Evolutionary conservation across 2,888 invertebrate genomes (phyloP).

Genomic region (Pristionchus japonicus): DNA sequence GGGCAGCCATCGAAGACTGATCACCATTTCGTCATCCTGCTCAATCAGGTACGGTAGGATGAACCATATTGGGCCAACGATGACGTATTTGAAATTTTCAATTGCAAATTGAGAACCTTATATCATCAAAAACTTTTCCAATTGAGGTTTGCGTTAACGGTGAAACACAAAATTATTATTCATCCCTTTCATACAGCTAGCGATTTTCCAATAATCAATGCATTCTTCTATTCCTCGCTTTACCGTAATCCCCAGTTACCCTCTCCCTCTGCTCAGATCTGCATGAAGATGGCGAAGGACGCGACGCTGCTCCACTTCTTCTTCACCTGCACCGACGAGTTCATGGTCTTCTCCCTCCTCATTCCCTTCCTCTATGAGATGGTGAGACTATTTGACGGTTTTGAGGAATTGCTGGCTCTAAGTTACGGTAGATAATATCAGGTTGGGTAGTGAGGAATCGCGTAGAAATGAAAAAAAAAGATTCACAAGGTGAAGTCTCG

Average conservation of each 20-base stretch:
- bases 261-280: conserved; percentile 57
- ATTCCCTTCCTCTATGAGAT: conserved; percentile 70
- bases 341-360: conserved; percentile 71
- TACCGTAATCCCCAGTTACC: neutral
- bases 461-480: too few relatives aligned
- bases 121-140: too few relatives aligned
- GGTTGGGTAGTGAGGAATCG: too few relatives aligned
- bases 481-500: too few relatives aligned
- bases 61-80: too few relatives aligned
- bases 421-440: too few relatives aligned
- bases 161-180: too few relatives aligned
- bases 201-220: neutral
- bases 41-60: conserved; percentile 66
- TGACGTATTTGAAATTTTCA: too few relatives aligned
- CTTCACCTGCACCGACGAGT: conserved; percentile 65
- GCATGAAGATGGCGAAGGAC: conserved; percentile 70
- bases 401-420: too few relatives aligned
- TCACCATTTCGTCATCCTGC: conserved; percentile 70
- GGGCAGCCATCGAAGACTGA: conserved; percentile 61
- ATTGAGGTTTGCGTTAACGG: too few relatives aligned
- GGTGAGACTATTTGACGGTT: conserved; percentile 41
- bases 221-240: neutral
- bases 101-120: too few relatives aligned
- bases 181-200: too few relatives aligned
- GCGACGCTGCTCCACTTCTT: conserved; percentile 72